Conservation (phyloP, 2,888 invertebrate species). For the Pherbina coryleti region DNA sequence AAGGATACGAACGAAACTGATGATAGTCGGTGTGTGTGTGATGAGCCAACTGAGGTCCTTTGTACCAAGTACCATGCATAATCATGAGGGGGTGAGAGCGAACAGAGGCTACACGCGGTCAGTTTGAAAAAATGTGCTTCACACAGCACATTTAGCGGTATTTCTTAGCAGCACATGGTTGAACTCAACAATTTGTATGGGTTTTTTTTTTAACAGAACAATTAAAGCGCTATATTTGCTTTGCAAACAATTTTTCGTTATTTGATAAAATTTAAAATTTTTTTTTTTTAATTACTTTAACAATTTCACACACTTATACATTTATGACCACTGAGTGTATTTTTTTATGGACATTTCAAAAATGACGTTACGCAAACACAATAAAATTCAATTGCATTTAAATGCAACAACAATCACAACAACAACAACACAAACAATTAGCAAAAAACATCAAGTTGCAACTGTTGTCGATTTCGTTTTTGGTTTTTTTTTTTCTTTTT, state of each 20-base stretch:
- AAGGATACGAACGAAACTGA: conserved; percentile 67
- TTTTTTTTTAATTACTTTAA: background rate
- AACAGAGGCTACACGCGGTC: background rate
- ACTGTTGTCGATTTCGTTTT: background rate
- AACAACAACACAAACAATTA: no score
- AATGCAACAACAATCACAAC: background rate
- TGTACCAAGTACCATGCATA: conserved; percentile 70
- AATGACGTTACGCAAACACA: background rate
- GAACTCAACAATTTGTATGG: no score
- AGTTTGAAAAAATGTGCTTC: background rate
- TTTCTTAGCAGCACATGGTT: no score
- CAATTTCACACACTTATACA: background rate
- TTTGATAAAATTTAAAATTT: background rate
- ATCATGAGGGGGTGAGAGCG: conserved; percentile 56
- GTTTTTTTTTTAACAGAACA: no score
- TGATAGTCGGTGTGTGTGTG: conserved; percentile 60
- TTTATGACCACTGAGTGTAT: background rate
- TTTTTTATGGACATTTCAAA: background rate
- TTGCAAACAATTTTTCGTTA: background rate
- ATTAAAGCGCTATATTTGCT: background rate
- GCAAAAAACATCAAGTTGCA: background rate
- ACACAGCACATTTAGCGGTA: no score
- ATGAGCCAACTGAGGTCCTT: conserved; percentile 68
- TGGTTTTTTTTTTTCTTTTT: background rate
- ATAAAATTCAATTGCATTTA: background rate